Conservation (phyloP, 2,797 vertebrate genomes). For the Pipistrellus kuhlii region DNA sequence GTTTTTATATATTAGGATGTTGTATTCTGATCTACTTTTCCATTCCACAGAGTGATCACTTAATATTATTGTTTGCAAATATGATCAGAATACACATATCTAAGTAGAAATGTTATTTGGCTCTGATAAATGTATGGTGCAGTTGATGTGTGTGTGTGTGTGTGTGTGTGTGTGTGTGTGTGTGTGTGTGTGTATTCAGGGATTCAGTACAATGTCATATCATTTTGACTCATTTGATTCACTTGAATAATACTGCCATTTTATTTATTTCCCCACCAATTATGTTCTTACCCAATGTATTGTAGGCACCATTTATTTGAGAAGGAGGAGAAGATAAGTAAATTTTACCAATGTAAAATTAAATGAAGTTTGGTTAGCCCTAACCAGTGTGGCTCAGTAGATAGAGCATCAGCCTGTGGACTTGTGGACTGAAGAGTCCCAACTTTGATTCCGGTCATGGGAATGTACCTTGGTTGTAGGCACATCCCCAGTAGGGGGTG, state of each 20-base stretch:
- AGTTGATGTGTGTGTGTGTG: background rate
- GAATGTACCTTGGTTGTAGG: too few relatives aligned
- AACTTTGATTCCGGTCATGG: too few relatives aligned
- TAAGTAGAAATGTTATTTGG: background rate
- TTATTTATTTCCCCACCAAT: slow-evolving; percentile 6
- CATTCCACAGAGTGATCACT: background rate
- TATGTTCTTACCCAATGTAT: background rate
- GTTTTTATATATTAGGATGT: background rate
- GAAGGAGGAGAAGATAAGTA: background rate
- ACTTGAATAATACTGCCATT: slow-evolving; percentile 10
- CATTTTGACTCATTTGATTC: slow-evolving; percentile 34
- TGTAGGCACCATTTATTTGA: slow-evolving; percentile 35
- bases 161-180: background rate
- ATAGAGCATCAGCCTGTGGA: too few relatives aligned
- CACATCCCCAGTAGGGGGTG: too few relatives aligned
- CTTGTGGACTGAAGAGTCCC: too few relatives aligned
- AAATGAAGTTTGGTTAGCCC: slow-evolving; percentile 41
- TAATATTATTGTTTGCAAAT: slow-evolving; percentile 28
- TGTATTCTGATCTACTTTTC: slow-evolving; percentile 22
- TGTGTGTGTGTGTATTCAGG: background rate
- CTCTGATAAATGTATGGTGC: background rate
- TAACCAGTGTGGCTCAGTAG: too few relatives aligned
- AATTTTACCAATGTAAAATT: slow-evolving; percentile 35
- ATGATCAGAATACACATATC: background rate
- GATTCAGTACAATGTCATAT: background rate